These are phyloP conservation scores for Poecilia picta DNA, from an alignment of 2,797 vertebrate genomes.

Conservation along the genomic window DNA sequence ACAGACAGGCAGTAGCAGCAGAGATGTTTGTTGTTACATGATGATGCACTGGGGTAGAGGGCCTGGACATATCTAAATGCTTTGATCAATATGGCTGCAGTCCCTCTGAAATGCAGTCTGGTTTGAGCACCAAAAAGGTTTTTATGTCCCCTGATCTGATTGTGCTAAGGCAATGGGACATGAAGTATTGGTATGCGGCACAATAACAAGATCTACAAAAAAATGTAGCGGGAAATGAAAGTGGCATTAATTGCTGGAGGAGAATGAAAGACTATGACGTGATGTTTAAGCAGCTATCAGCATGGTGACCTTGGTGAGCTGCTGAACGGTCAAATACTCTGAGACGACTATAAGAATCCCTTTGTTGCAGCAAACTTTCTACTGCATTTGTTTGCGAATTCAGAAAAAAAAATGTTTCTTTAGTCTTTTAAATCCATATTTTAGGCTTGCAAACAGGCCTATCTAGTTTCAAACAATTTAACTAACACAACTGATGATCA, in stretches of 20 bases:
- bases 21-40: constrained; percentile 74
- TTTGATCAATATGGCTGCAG: constrained; percentile 75
- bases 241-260: constrained; percentile 66
- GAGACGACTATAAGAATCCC: background rate
- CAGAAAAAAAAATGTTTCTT: background rate
- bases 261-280: constrained; percentile 56
- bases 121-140: constrained; percentile 57
- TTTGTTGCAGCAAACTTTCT: background rate
- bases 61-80: constrained; percentile 65
- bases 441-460: background rate
- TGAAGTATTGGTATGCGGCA: constrained; percentile 36
- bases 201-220: constrained; percentile 35
- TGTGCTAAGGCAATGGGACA: constrained; percentile 38
- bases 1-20: constrained; percentile 65
- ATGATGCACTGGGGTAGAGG: constrained; percentile 67
- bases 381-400: background rate
- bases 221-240: constrained; percentile 52
- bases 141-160: constrained; percentile 65
- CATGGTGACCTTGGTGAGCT: constrained; percentile 38
- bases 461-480: background rate
- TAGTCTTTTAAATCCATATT: background rate
- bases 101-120: constrained; percentile 70
- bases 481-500: background rate
- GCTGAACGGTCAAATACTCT: constrained; percentile 34
- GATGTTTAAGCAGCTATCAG: constrained; percentile 38